Conservation (phyloP, 2,113 vertebrate species). For the Meleagris gallopavo region DNA sequence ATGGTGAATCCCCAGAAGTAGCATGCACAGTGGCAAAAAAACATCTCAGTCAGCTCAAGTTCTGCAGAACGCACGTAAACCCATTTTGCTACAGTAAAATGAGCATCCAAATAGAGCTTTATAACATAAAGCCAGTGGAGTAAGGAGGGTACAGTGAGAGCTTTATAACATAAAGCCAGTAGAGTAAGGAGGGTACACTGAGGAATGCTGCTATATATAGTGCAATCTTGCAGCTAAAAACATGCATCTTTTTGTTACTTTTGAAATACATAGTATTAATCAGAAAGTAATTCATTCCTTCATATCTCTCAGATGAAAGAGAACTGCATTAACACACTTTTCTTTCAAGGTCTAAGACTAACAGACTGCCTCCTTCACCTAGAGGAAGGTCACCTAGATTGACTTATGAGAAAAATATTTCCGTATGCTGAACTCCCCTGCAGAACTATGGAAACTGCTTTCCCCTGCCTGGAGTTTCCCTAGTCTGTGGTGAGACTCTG, state of each 20-base stretch:
- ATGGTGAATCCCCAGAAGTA: not conserved
- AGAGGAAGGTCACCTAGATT: not conserved
- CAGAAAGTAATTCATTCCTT: not conserved
- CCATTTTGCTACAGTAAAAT: not conserved
- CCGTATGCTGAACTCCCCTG: not conserved
- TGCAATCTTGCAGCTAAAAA: not conserved
- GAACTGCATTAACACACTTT: not conserved
- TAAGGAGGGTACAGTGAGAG: not conserved
- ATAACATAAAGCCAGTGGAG: not conserved
- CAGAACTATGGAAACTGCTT: not conserved
- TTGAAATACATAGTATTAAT: not conserved
- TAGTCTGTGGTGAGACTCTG: not conserved
- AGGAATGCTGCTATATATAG: not conserved
- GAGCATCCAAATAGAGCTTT: not conserved
- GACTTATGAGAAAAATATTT: not conserved
- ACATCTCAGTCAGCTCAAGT: not conserved
- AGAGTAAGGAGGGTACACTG: not conserved
- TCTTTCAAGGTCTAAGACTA: not conserved
- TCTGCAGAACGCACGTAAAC: accelerated
- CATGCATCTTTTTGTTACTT: not conserved
- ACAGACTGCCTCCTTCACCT: not conserved
- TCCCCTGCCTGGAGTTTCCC: not conserved
- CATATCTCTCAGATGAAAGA: not conserved
- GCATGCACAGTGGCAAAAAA: accelerated
- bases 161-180: not conserved